Conservation (phyloP, 2,888 invertebrate species). For the Eupithecia subumbrata region DNA sequence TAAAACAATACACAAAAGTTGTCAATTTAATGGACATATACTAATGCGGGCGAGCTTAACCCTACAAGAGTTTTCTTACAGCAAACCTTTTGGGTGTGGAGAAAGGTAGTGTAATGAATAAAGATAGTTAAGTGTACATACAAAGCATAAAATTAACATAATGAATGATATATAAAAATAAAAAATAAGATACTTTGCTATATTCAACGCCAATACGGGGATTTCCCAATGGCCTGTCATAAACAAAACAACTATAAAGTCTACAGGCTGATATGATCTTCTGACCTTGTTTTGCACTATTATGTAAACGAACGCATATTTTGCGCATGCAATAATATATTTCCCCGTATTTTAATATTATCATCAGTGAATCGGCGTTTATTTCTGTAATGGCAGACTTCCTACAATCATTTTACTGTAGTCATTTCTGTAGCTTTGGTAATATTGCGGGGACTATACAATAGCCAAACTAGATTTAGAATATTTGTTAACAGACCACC, state of each 20-base stretch:
- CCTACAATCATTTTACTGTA: background rate
- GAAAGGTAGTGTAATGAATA: no score
- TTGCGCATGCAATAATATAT: background rate
- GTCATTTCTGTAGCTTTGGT: background rate
- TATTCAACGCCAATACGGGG: background rate
- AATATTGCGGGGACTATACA: background rate
- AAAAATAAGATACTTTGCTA: background rate
- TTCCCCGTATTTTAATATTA: background rate
- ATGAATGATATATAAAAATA: no score
- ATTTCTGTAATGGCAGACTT: background rate
- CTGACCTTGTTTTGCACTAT: background rate
- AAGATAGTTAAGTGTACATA: no score
- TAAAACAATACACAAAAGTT: no score
- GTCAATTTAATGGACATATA: no score
- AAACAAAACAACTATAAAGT: background rate
- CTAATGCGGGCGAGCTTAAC: no score
- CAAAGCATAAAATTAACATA: no score
- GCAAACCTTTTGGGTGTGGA: no score
- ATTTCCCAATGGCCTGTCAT: background rate
- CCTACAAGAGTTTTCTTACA: no score
- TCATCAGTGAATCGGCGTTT: background rate
- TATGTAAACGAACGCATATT: background rate
- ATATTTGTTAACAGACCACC: no score
- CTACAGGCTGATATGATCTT: background rate
- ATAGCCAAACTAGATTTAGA: no score